These are phyloP conservation scores for Drosophila diplacantha DNA, from an alignment of 2,888 invertebrate genomes.

Conservation along the genomic window DNA sequence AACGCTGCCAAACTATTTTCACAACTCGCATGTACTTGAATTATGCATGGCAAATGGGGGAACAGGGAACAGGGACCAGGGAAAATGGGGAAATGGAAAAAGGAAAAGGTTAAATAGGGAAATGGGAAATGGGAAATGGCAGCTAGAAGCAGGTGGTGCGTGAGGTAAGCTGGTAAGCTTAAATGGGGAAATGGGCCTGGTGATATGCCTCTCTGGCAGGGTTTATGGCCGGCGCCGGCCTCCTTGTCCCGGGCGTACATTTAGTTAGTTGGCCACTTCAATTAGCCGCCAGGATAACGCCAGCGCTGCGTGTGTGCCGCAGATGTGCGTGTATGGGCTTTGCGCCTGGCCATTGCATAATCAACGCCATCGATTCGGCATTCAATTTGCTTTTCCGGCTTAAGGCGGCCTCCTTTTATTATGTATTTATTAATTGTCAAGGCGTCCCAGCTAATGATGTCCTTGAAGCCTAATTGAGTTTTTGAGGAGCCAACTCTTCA, in stretches of 20 bases:
- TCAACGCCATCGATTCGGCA: slow-evolving; percentile 32
- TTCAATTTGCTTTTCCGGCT: slow-evolving; percentile 8
- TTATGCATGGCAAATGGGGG: slow-evolving; percentile 55
- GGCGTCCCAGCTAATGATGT: slow-evolving; percentile 36
- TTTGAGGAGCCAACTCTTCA: slow-evolving; percentile 19
- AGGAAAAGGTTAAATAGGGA: neutral
- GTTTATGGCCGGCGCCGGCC: slow-evolving; percentile 25
- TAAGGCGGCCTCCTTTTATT: neutral
- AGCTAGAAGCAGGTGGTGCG: slow-evolving; percentile 36
- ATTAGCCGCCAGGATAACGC: slow-evolving; percentile 40
- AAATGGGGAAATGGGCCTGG: slow-evolving; percentile 5
- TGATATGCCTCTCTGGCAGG: slow-evolving; percentile 2
- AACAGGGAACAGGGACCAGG: neutral
- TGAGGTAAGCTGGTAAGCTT: slow-evolving; percentile 11
- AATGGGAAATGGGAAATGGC: slow-evolving; percentile 4
- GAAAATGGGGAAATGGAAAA: neutral
- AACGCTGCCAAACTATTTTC: slow-evolving; percentile 59
- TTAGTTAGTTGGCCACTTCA: slow-evolving; percentile 53
- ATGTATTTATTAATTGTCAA: neutral
- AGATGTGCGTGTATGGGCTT: slow-evolving; percentile 12
- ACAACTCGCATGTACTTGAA: slow-evolving; percentile 34
- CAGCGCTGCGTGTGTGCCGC: slow-evolving; percentile 3
- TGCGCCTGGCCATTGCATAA: slow-evolving; percentile 50
- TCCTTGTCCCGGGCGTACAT: slow-evolving; percentile 50
- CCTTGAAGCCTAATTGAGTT: slow-evolving; percentile 65